Evolutionary conservation across 2,797 vertebrate species (phyloP), one percentile per base, ranked within the genome.

Genomic region (Remorina albescens): DNA sequence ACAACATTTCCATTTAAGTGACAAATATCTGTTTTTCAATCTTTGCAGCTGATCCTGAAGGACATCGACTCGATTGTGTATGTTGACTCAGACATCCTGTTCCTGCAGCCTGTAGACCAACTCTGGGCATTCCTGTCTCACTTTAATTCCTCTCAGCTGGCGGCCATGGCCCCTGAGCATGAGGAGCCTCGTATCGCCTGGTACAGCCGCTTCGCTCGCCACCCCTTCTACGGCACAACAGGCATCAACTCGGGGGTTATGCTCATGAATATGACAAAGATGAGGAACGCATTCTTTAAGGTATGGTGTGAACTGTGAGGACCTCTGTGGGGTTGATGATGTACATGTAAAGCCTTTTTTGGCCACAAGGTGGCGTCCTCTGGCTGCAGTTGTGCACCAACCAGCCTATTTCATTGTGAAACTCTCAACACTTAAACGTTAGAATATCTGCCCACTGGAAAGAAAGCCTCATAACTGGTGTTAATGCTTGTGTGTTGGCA

Each of bases 201-300:
- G 97, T 99, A 98, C 82, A 98, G 93, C 83, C 96, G 97, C 64
- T 99, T 99, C 78, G 96, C 97, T 67, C 95, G 96, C 12, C 97
- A 98, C 78, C 97, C 97, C 0, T 98, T 95, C 89, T 97, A 97
- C n/a, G 96, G 97, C 74, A 89, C 81, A 78, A 97, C 96, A 0
- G 97, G 97, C 67, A 86, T 99, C 76, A 98, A 98, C 93, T 99
- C 97, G 0, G 97, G 97, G 28, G 97, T 98, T 42, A 98, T 98
- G 97, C 90, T 99, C 57, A 98, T 98, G 97, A 99, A 98, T 82
- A 95, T 99, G 95, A 97, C 97, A 0, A 93, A 96, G 68, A 97
- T 98, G 81, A 95, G 97, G 83, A 93, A 71, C 74, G 92, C 94
- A 28, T 96, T 96, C 89, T 98, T 98, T 69, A 96, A 95, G 95